Base-by-base conservation (phyloP, 2,888 invertebrate genomes). In the Scelioninae gen. 1 region DNA sequence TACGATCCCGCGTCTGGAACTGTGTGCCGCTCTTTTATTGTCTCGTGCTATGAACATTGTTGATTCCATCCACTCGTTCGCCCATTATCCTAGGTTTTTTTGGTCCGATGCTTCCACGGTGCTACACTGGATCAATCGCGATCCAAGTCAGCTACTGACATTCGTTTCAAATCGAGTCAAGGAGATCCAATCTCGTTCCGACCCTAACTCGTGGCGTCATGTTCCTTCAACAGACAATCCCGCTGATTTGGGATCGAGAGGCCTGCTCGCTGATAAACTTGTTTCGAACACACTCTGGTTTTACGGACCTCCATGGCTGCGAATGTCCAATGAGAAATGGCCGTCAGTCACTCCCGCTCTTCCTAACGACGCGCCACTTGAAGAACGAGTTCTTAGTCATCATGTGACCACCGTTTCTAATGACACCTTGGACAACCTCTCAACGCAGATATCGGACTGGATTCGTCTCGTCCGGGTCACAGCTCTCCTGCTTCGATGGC, bases 31-130 rank as follows among this genome's bases (percentile, higher is more conserved):
- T 16, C 7, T 60, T 4, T 29, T 60, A 29, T 29, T 60, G 23
- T 23, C 60, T 43, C 23, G 43, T 11, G 6, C 29, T n/a, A n/a
- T 38, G 7, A 23, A 23, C 23, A 23, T 23, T 23, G 23, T 23
- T 4, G 23, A 23, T 23, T 23, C 23, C 23, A 23, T 23, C 23
- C 23, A 23, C 23, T 23, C 23, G 23, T 23, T 23, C 23, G 23
- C 23, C 1, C 23, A 23, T 23, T 23, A 4, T 23, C 23, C n/a
- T 8, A 5, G 13, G 0, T 6, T 60, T 5, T 40, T 5, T 23
- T 51, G 51, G 51, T 29, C 51, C 5, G 51, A 51, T 10, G 23
- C 38, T 16, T n/a, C 58, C 58, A 58, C 23, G 11, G 58, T 49
- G 8, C 6, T 49, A 16, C 49, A 49, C 16, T 49, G 16, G 49